Percentiles rank a stretch among this genome's conserved stretches.
Conservation (phyloP, 1,140 invertebrate genomes). For the Drosophila ogumai region DNA sequence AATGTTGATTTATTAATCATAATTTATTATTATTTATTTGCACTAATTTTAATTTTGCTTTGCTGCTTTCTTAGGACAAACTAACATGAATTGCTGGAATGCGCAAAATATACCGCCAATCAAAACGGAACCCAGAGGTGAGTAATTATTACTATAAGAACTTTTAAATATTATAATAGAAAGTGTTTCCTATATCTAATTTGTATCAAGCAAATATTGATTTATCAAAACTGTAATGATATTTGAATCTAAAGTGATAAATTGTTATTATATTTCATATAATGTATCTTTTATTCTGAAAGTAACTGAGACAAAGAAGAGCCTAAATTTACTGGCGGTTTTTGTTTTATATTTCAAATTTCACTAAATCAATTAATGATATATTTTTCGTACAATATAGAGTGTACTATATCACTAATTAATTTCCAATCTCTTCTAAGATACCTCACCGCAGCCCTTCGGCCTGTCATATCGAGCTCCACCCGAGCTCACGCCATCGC, state of each 20-base stretch:
- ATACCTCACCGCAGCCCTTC: slow-evolving; percentile 82
- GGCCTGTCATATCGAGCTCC: slow-evolving; percentile 66
- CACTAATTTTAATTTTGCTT: slow-evolving; percentile 19
- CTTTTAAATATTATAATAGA: too few species aligned
- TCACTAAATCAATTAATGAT: not conserved
- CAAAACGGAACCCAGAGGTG: slow-evolving; percentile 83
- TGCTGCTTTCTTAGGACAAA: slow-evolving; percentile 55
- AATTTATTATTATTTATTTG: not conserved
- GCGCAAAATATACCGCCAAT: slow-evolving; percentile 78
- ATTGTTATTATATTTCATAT: too few species aligned
- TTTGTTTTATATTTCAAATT: not conserved
- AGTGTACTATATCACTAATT: not conserved
- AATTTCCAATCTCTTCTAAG: slow-evolving; percentile 13
- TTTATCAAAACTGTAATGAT: too few species aligned
- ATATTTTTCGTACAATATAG: not conserved
- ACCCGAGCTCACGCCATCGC: slow-evolving; percentile 78
- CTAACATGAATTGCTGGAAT: slow-evolving; percentile 78
- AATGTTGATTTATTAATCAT: slow-evolving; percentile 5
- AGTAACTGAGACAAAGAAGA: too few species aligned
- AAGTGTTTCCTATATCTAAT: too few species aligned
- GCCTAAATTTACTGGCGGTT: too few species aligned
- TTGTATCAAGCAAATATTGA: too few species aligned
- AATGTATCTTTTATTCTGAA: too few species aligned
- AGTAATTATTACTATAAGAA: slow-evolving; percentile 5
- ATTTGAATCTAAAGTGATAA: too few species aligned